Evolutionary conservation across 2,888 invertebrate species (phyloP), one percentile per base, ranked within the genome.

Genomic region (Uloborus plumipes): DNA sequence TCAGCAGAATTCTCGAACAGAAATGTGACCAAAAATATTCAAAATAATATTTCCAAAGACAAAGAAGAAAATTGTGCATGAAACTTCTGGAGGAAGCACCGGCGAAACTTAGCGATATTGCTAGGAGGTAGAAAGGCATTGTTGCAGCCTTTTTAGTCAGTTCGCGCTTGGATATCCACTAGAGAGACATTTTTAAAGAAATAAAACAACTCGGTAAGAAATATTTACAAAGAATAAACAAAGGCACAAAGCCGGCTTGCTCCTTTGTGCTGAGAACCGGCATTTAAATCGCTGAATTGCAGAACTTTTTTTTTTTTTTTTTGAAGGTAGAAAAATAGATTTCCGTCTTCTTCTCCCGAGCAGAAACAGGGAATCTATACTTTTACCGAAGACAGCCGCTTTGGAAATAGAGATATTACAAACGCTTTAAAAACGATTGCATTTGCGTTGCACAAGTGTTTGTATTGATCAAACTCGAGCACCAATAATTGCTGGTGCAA

Each of bases 1-100:
- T 64, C 58, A 58, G 71, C 49, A 62, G 64, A 71, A 70, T 71
- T 65, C 69, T 11, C 64, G 31, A 51, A 22, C 64, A 71, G 64
- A 78, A 78, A 78, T 78, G 77, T 78, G 77, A 78, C 77, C 77
- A 65, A 78, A 78, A 78, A 78, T 78, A 78, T 78, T 78, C 77
- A 78, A 78, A 78, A 78, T 78, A 78, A 70, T 78, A 78, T 78
- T 71, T 76, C 31, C 61, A n/a, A 16, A 53, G 72, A 74, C 65
- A 26, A 55, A 55, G 18, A 22, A 55, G n/a, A 73, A 65, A 74
- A 65, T 18, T 18, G 55, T 55, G 20, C 9, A 26, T 20, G 50
- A 67, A 59, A 59, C 18, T 22, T 49, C 58, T 20, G 39, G 49
- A 59, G 49, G 49, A 59, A 55, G 49, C 47, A 59, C 49, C 18